Evolutionary conservation across 1,140 invertebrate species (phyloP), one percentile per base, ranked within the genome.

Genomic region (Chymomyza costata): DNA sequence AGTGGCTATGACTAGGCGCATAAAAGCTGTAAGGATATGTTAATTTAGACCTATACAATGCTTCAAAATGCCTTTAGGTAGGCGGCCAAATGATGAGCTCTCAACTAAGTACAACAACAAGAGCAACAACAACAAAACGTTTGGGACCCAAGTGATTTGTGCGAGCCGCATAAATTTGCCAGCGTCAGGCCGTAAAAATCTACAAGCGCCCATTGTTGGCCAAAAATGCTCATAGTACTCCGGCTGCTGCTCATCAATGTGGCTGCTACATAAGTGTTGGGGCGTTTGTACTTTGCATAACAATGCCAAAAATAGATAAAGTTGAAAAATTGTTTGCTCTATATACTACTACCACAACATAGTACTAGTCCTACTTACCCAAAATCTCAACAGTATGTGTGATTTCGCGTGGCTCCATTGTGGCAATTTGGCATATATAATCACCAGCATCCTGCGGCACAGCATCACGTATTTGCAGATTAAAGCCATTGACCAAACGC

Each of bases 371-470:
- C 15, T 31, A 87, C 87, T 88, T 85, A 90, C 89, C 89, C 52
- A 89, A 82, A 54, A 90, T 88, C 76, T 89, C 87, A 28, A 90
- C 85, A 13, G 87, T 89, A 67, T 90, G 89, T 16, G 87, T 88
- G 43, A 89, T 88, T 86, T 90, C 89, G 35, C 87, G 83, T 31
- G 88, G 88, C 59, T 88, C 86, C 59, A 88, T 81, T 10, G 88
- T 89, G 34, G 87, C 88, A 59, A 90, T 89, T 78, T 89, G 89
- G 68, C 89, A 90, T 38, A 89, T 87, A 78, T 90, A 90, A 66
- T 89, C 88, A 8, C 89, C 89, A 17, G 88, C 88, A 83, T 90
- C 89, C 64, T 88, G 86, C 19, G 87, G 86, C 41, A 86, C 85
- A 34, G 88, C 87, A 44, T 89, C 87, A 46, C 86, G 85, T 49